Evolutionary conservation across 30 jellyfish, hydroid and myxozoan species (phyloP), one percentile per base, ranked within the genome.

Genomic region (Hydra vulgaris): DNA sequence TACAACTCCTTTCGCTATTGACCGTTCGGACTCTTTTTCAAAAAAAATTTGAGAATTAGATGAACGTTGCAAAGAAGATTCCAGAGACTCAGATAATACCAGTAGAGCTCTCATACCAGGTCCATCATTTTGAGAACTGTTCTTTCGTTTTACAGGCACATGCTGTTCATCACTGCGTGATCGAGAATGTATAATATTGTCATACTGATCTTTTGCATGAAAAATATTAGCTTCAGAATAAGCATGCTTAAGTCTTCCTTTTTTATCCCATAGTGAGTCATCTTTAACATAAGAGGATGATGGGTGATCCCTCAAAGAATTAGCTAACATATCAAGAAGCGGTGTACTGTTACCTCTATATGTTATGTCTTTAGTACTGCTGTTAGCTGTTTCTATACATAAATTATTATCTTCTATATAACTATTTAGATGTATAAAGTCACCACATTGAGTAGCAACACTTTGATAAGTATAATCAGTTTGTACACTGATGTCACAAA

Each of bases 21-120:
- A 3, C 12, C 8, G 61, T n/a, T 68, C 75, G 5, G 25, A 16
- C 25, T 68, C 75, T n/a, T 68, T 68, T 68, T 23, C 27, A 4
- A 68, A 15, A 68, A 7, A 3, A 15, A 68, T 56, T n/a, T 56
- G 71, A 15, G 71, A 56, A 56, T n/a, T n/a, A 15, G 71, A 15
- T n/a, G 71, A 56, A 56, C 71, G 84, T 22, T 86, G 91, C 21
- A 78, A n/a, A 18, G 95, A 82, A 52, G 85, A 56, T 77, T 91
- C 98, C 27, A 91, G 54, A 8, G 91, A 78, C 68, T 81, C 79
- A 18, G 96, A 83, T 23, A 91, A 79, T 26, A 79, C 71, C 27
- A 81, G 94, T 74, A 91, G 71, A 20, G 98, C 98, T 27, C 85
- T 88, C 98, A 91, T 91, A 8, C 98, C 98, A 20, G 87, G 87